Percentiles rank a stretch among this genome's conserved stretches.
Evolutionary conservation across 2,888 invertebrate genomes (phyloP).

Genomic region (Euproctis similis): DNA sequence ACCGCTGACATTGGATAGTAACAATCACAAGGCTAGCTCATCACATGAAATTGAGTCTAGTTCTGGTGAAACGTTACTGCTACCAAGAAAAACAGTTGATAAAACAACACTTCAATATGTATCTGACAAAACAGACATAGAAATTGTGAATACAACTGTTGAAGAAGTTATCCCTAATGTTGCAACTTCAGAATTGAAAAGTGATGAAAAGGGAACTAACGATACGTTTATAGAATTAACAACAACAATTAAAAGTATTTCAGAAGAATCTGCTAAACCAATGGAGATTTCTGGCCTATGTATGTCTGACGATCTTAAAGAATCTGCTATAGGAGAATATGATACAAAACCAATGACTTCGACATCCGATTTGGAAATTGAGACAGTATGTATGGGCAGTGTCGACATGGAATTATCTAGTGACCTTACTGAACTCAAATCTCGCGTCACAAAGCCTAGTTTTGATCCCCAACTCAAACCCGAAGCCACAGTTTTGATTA

Average conservation of each 20-base stretch:
- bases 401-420: not conserved
- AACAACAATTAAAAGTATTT: not conserved
- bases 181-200: too few relatives aligned
- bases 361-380: not conserved
- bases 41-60: too few relatives aligned
- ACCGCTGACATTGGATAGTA: not conserved
- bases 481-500: too few relatives aligned
- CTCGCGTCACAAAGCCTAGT: not conserved
- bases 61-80: too few relatives aligned
- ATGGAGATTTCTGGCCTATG: not conserved
- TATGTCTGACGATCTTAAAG: not conserved
- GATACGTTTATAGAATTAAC: slow-evolving; percentile 4
- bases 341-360: not conserved
- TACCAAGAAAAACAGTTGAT: too few relatives aligned
- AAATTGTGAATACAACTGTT: too few relatives aligned
- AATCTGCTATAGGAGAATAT: slow-evolving; percentile 1
- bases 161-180: not conserved
- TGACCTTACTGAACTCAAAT: not conserved
- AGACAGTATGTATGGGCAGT: not conserved
- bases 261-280: slow-evolving; percentile 5
- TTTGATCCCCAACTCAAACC: not conserved
- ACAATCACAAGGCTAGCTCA: too few relatives aligned
- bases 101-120: not conserved
- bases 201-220: slow-evolving; percentile 11
- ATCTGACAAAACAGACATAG: not conserved